phyloP scores from a whole-genome alignment of 1,140 invertebrate species.

The Hestina assimilis region DNA sequence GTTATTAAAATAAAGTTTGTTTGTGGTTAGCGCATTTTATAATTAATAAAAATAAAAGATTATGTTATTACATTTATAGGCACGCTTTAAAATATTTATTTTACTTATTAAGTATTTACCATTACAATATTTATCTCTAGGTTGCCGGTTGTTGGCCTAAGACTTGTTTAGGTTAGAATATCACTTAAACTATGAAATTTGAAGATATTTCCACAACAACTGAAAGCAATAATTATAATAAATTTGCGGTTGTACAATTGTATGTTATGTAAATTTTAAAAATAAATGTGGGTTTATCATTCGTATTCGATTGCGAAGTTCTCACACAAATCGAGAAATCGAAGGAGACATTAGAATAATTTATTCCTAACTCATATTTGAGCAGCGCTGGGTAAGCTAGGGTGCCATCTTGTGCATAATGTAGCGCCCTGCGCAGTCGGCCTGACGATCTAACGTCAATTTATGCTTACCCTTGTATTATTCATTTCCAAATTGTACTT shows the following conservation, averaged over 20 bases:
- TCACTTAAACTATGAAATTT: too few relatives aligned
- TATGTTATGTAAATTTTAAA: not conserved
- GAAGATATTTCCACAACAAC: too few relatives aligned
- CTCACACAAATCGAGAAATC: constrained; percentile 9
- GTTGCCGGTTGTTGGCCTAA: too few relatives aligned
- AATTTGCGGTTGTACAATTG: too few relatives aligned
- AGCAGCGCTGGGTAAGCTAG: constrained; percentile 21
- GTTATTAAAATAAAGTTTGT: not conserved
- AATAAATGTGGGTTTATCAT: not conserved
- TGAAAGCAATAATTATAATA: too few relatives aligned
- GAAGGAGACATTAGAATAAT: constrained; percentile 27
- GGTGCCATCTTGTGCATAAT: constrained; percentile 49
- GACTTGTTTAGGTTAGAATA: too few relatives aligned
- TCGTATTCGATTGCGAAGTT: constrained; percentile 2
- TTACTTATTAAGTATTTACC: too few relatives aligned
- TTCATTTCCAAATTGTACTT: constrained; percentile 29
- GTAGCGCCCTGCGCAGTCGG: constrained; percentile 37
- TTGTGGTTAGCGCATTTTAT: not conserved
- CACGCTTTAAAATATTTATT: not conserved
- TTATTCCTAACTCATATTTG: constrained; percentile 23
- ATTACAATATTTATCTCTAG: too few relatives aligned
- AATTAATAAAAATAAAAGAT: too few relatives aligned
- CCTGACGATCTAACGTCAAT: constrained; percentile 36
- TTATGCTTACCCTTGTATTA: constrained; percentile 38
- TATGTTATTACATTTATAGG: too few relatives aligned